Evolutionary conservation across 37 sponge, comb jelly and placozoan genomes (phyloP).

Genomic region (Dysidea cf. avara): DNA sequence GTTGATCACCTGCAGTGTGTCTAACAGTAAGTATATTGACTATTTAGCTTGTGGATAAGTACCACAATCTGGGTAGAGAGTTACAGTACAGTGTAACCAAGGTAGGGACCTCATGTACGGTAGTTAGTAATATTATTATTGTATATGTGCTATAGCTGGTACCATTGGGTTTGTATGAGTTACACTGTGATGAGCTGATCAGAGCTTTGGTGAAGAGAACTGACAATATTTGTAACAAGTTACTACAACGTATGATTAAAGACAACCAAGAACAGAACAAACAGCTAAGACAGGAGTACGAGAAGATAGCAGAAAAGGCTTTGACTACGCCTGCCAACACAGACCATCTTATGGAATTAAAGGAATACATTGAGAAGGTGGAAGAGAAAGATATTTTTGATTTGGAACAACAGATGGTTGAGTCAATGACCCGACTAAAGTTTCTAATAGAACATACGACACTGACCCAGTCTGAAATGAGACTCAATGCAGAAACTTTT

Average conservation of each 20-base stretch:
- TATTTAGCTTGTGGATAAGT: constrained; percentile 52
- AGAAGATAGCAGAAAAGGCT: constrained; percentile 83
- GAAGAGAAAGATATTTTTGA: constrained; percentile 45
- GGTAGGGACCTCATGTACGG: constrained; percentile 25
- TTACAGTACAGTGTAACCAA: constrained; percentile 67
- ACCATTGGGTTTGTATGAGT: constrained; percentile 86
- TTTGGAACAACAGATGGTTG: constrained; percentile 66
- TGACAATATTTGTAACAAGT: constrained; percentile 61
- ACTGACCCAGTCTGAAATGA: constrained; percentile 85
- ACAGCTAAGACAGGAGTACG: constrained; percentile 82
- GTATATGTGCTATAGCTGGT: constrained; percentile 41
- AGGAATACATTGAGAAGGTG: constrained; percentile 78
- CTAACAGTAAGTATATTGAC: neutral
- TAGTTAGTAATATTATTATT: no score
- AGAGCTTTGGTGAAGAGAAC: constrained; percentile 83
- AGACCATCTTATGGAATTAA: constrained; percentile 89
- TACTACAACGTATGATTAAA: constrained; percentile 78
- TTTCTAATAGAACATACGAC: constrained; percentile 57
- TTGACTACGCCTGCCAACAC: constrained; percentile 88
- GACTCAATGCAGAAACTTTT: constrained; percentile 83
- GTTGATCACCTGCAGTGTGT: neutral
- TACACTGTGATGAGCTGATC: constrained; percentile 84
- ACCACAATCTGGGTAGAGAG: constrained; percentile 65
- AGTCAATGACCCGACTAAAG: constrained; percentile 44
- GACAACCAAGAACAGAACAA: constrained; percentile 86